Evolutionary conservation across 2,888 invertebrate species (phyloP), one percentile per base, ranked within the genome.

Genomic region (Drosophila lacicola): DNA sequence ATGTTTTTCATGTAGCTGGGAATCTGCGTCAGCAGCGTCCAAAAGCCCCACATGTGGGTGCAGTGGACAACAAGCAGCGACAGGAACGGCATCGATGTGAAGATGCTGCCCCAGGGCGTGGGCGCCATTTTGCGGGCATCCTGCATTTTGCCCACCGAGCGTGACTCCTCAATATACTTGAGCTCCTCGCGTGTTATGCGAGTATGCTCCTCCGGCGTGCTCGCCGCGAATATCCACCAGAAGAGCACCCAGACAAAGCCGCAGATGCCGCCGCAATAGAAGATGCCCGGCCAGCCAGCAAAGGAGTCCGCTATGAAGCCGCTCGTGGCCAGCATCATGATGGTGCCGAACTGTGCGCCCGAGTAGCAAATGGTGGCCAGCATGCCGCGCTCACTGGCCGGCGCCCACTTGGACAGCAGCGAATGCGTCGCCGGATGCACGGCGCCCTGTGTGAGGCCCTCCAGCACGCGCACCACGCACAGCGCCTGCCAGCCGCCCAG

Each of bases 341-440:
- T 95, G 4, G 96, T 96, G n/a, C 97, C 97, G 10, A 97, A 94
- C 87, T 96, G 96, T 4, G 95, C 95, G 42, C 97, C 97, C 47
- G 95, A 94, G 88, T 95, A 95, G 13, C 95, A 94, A 53, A 95
- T 94, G 56, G 95, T 95, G 55, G 95, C 95, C 66, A 96, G 65
- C 58, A 87, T 71, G 34, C 96, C 95, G 64, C 96, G 93, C 85
- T 97, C 97, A 0, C 93, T 91, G 0, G 94, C 93, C 0, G 96
- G 96, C 0, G 95, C 89, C 96, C 96, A 96, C 87, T 95, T 95
- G 0, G 96, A 94, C n/a, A 96, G 86, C 34, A 95, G 91, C 0
- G 95, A 95, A 76, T 95, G 96, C 0, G 95, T 93, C 51, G 94
- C 94, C 0, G 96, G 96, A 86, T 95, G 95, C 66, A 95, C 93